Base-by-base conservation (phyloP, 2,797 vertebrate species). In the Notamacropus eugenii region DNA sequence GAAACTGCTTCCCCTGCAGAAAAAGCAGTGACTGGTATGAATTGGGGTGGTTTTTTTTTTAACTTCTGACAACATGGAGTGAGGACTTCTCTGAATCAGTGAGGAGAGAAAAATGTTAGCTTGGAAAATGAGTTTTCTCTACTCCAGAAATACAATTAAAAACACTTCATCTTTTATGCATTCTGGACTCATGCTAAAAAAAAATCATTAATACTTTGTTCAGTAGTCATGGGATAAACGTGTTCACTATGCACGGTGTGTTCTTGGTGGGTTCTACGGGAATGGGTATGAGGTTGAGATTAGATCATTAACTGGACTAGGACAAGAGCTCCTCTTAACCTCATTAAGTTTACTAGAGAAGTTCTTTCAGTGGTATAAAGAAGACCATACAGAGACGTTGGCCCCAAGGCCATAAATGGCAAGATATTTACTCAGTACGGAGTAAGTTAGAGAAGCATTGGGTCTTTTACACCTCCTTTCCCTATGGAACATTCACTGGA, bases 1-100 rank as follows among this genome's bases (percentile, higher is more conserved):
- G 97, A 97, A 98, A 98, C 93, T 93, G 98, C 97, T 98, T 98
- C 94, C 95, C 95, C 96, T 97, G 98, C 97, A 98, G 97, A 98
- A 98, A 98, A 98, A 95, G 62, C 93, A 94, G 92, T 50, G 90
- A 96, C 96, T 95, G 50, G 96, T 96, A 98, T 50, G 95, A 98
- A 98, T 92, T 93, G 82, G 94, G 95, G 59, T 3, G 91, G 95
- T 50, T 94, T 92, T 87, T 95, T 96, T 96, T 97, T 96, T 93
- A 97, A 96, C 94, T 91, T 87, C 95, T 95, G 93, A 92, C 8
- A n/a, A 94, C 95, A 95, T 92, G 91, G 92, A 96, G 87, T 6
- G 58, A 50, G 54, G 54, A 93, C 62, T 91, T 95, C 34, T 94
- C 91, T 31, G 62, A 92, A 92, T 62, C 52, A 90, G 56, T 28